Evolutionary conservation across 2,113 vertebrate genomes (phyloP).

Genomic region (Fregata magnificens): DNA sequence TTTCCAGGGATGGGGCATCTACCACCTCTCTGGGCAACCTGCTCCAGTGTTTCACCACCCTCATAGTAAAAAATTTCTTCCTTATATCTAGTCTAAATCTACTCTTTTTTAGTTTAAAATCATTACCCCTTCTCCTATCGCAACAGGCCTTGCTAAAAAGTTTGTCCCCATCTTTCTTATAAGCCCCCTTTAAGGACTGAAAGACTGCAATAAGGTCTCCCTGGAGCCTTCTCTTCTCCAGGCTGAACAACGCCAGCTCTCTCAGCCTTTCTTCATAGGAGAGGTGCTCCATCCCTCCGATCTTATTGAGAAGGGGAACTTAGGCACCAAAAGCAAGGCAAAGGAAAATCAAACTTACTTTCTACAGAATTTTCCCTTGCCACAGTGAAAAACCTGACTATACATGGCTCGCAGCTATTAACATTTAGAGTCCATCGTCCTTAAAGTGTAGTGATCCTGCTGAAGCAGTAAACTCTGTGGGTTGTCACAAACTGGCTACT

Average conservation of each 20-base stretch:
- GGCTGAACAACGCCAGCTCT: background rate
- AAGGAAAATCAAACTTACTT: background rate
- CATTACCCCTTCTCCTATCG: background rate
- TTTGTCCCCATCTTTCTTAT: background rate
- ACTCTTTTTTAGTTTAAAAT: background rate
- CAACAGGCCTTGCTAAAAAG: background rate
- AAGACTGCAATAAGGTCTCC: accelerated
- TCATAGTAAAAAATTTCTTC: background rate
- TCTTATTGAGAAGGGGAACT: background rate
- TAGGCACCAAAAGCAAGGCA: background rate
- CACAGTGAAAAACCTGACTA: background rate
- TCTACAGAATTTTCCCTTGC: background rate
- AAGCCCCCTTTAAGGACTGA: background rate
- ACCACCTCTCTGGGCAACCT: background rate
- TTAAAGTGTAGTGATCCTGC: background rate
- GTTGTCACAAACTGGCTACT: background rate
- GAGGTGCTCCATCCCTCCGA: background rate
- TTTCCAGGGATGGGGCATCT: background rate
- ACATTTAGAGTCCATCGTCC: background rate
- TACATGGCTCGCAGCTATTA: background rate
- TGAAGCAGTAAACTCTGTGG: background rate
- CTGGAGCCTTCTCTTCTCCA: background rate
- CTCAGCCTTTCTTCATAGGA: background rate
- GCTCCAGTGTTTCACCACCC: background rate
- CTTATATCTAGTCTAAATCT: background rate